phyloP scores from a whole-genome alignment of 2,888 invertebrate species.

The Agrochola circellaris region DNA sequence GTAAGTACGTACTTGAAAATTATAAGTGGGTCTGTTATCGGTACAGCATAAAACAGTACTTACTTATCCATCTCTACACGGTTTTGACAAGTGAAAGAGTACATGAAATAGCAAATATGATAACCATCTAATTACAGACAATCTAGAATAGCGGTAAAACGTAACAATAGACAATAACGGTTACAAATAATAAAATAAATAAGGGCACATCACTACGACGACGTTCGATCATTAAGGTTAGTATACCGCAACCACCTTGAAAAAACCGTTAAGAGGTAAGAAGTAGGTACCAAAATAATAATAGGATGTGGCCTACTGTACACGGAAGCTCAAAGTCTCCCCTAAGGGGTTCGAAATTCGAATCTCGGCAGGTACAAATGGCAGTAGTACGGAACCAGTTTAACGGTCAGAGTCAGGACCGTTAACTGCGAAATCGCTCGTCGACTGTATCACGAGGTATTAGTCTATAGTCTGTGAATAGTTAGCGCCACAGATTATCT shows the following conservation, averaged over 20 bases:
- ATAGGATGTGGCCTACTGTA: constrained; percentile 61
- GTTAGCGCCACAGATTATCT: constrained; percentile 50
- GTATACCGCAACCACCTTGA: constrained; percentile 30
- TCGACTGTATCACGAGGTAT: constrained; percentile 69
- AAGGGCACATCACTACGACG: constrained; percentile 54
- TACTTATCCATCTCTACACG: not conserved
- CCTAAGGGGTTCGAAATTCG: constrained; percentile 67
- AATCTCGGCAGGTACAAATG: constrained; percentile 75
- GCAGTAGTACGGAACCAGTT: constrained; percentile 78
- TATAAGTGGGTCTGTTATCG: not conserved
- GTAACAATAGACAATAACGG: constrained; percentile 58
- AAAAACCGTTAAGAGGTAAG: constrained; percentile 52
- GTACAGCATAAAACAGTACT: not conserved
- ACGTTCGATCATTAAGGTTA: constrained; percentile 60
- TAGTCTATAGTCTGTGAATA: constrained; percentile 59
- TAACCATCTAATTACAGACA: constrained; percentile 41
- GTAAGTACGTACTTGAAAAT: not conserved
- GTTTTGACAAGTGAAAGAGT: constrained; percentile 20
- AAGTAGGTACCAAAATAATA: constrained; percentile 30
- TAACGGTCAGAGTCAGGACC: constrained; percentile 82
- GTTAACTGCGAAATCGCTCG: constrained; percentile 83
- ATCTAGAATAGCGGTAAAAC: constrained; percentile 39
- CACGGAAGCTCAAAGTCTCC: constrained; percentile 72
- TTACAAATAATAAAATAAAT: constrained; percentile 60
- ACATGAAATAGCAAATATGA: constrained; percentile 27